Evolutionary conservation across 2,797 vertebrate species (phyloP).

Genomic region (Chaenodraco wilsoni): DNA sequence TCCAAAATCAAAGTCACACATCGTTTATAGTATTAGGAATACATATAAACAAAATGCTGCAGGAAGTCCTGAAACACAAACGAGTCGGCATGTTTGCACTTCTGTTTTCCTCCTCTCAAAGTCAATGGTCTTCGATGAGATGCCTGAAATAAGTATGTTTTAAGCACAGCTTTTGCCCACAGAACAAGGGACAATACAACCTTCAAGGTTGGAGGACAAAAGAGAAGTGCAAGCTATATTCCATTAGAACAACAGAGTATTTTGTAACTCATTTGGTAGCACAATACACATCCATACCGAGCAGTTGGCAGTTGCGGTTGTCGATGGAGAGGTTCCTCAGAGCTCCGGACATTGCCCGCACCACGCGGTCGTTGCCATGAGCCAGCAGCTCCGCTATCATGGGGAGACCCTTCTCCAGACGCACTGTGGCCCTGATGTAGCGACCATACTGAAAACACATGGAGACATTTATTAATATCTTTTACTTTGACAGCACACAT

Average conservation of each 20-base stretch:
- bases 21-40: background rate
- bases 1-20: background rate
- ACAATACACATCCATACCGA: slow-evolving; percentile 83
- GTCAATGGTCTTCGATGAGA: too few relatives aligned
- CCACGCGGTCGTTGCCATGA: slow-evolving; percentile 91
- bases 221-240: background rate
- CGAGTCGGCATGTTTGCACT: too few relatives aligned
- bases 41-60: background rate
- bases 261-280: background rate
- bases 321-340: slow-evolving; percentile 96
- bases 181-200: too few relatives aligned
- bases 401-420: slow-evolving; percentile 95
- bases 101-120: too few relatives aligned
- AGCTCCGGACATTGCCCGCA: slow-evolving; percentile 93
- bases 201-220: background rate
- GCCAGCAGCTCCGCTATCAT: slow-evolving; percentile 93
- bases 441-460: slow-evolving; percentile 87
- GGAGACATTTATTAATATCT: background rate
- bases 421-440: slow-evolving; percentile 90
- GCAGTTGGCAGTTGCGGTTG: slow-evolving; percentile 92
- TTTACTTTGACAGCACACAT: background rate
- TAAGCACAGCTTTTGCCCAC: too few relatives aligned
- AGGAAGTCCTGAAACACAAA: too few relatives aligned
- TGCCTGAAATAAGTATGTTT: too few relatives aligned
- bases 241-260: background rate